Conservation (phyloP, 2,797 vertebrate genomes). For the Gorsachius magnificus region DNA sequence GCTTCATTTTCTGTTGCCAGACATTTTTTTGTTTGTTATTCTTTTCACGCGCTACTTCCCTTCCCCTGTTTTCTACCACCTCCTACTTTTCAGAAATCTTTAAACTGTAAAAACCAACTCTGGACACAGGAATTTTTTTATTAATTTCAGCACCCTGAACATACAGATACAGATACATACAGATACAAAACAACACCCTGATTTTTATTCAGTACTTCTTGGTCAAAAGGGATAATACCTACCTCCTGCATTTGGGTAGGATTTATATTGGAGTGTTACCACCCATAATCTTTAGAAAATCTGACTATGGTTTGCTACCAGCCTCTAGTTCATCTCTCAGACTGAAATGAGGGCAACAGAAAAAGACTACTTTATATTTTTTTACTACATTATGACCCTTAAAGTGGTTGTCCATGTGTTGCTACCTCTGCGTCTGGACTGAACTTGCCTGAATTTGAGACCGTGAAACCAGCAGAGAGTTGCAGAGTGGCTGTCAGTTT, state of each 20-base stretch:
- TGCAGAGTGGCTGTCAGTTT: not conserved
- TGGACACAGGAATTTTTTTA: no score
- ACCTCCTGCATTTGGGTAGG: not conserved
- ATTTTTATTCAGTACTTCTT: not conserved
- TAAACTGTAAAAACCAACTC: not conserved
- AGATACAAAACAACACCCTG: fast-evolving
- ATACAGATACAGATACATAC: not conserved
- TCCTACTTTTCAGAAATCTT: not conserved
- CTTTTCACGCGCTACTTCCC: not conserved
- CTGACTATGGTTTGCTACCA: not conserved
- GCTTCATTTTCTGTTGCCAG: not conserved
- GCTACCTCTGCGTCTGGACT: not conserved
- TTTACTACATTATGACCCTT: not conserved
- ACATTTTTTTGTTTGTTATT: not conserved
- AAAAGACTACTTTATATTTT: not conserved
- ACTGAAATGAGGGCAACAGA: not conserved
- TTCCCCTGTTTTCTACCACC: not conserved
- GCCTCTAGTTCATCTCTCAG: not conserved
- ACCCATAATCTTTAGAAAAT: not conserved
- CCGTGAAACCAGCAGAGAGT: not conserved
- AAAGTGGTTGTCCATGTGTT: not conserved
- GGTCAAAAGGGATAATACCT: not conserved
- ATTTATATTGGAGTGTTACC: not conserved
- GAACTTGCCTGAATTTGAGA: not conserved
- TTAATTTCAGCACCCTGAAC: not conserved